Percentiles rank a stretch among this genome's conserved stretches.
phyloP scores from a whole-genome alignment of 2,888 invertebrate genomes.

The Agriotes lineatus region DNA sequence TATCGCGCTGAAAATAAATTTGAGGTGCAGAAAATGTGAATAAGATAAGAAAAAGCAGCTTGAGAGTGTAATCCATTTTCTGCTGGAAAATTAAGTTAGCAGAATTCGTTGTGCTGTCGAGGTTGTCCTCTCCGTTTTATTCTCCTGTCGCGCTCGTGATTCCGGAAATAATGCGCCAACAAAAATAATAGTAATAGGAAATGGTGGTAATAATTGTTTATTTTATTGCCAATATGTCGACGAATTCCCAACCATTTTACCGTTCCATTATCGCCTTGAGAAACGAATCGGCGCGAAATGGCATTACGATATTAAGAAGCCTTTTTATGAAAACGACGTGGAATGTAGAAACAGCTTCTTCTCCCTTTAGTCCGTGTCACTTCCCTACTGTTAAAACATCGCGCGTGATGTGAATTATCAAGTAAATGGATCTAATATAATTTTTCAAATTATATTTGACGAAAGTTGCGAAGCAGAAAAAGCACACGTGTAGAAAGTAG shows the following conservation, averaged over 20 bases:
- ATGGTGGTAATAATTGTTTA: conserved; percentile 24
- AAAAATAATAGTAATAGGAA: conserved; percentile 29
- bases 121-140: conserved; percentile 19
- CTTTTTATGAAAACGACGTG: too few species aligned
- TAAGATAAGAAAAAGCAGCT: conserved; percentile 36
- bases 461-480: too few species aligned
- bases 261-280: background rate
- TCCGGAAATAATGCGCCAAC: conserved; percentile 19
- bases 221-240: conserved; percentile 24
- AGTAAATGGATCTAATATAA: too few species aligned
- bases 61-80: conserved; percentile 40
- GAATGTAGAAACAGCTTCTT: too few species aligned
- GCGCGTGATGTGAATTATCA: too few species aligned
- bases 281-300: background rate
- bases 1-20: conserved; percentile 35
- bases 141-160: conserved; percentile 17
- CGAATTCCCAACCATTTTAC: conserved; percentile 6
- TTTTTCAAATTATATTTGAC: too few species aligned
- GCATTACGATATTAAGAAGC: too few species aligned
- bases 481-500: too few species aligned
- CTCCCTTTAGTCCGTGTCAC: too few species aligned
- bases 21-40: conserved; percentile 39
- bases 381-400: too few species aligned
- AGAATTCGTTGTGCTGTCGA: conserved; percentile 32
- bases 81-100: conserved; percentile 40